Base-by-base conservation (phyloP, 2,797 vertebrate species). In the Lagodon rhomboides region DNA sequence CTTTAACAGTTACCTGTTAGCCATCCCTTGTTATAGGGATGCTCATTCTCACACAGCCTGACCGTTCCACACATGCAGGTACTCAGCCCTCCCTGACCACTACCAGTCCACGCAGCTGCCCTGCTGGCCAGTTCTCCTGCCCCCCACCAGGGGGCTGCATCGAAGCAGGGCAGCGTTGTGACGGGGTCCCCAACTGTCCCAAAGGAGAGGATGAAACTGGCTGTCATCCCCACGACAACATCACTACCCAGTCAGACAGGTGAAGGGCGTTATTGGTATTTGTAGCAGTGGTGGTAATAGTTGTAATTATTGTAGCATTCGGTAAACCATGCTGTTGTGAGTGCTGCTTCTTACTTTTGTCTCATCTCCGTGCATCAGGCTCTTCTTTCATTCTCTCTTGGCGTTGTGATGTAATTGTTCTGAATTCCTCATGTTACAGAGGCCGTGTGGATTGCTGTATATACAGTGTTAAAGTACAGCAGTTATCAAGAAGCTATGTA, bases 131-230 rank as follows among this genome's bases (percentile, higher is more conserved):
- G 86, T 96, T 96, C 90, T 92, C 93, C 77, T 97, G 96, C 79
- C 91, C 91, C 0, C 88, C 93, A 80, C 93, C 95, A 68, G 95
- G 94, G 22, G 90, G 82, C 72, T 97, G 96, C 80, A 94, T 96
- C 0, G 67, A 90, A 20, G 79, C 75, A 16, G 51, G 59, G 9
- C 79, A 85, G 27, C 94, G 91, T 0, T 98, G 96, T n/a, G 87
- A 97, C 1, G 95, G 96, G 0, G 49, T 91, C 20, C 83, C 88
- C 0, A 92, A 97, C 85, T 97, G 97, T 47, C 93, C 93, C 1
- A 92, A 92, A 1, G 93, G 95, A 79, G 92, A 96, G 0, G 96
- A 97, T 17, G 97, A 97, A 89, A 77, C 34, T 0, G 93, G 90
- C 84, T 98, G 97, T 23, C 46, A 67, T 46, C 63, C 73, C 5